Conservation (phyloP, 2,888 invertebrate species). For the Seira sanloemensis region DNA sequence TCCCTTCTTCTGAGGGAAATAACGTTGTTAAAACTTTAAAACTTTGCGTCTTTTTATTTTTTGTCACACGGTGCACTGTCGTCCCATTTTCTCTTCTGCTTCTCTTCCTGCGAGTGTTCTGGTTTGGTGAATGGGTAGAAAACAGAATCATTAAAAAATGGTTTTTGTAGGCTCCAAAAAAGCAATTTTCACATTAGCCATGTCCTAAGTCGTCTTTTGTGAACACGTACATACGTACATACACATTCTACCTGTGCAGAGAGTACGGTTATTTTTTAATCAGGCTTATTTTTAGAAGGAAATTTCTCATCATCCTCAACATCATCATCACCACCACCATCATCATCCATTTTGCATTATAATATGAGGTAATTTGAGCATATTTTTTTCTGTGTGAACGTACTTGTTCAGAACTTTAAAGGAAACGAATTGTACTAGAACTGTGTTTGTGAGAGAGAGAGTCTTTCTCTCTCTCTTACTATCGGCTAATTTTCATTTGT, state of each 20-base stretch:
- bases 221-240: not conserved
- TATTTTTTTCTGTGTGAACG: no score
- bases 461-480: no score
- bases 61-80: conserved; percentile 62
- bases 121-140: conserved; percentile 51
- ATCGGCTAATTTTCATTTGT: conserved; percentile 35
- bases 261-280: conserved; percentile 50
- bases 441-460: no score
- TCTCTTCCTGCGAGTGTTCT: conserved; percentile 51
- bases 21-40: conserved; percentile 10
- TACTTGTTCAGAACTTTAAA: no score
- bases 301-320: conserved; percentile 2
- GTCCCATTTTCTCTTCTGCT: not conserved
- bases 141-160: conserved; percentile 50
- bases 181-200: conserved; percentile 73
- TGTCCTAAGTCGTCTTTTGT: conserved; percentile 52
- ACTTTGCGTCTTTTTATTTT: conserved; percentile 28
- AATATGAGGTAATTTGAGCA: not conserved
- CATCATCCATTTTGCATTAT: not conserved
- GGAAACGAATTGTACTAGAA: not conserved
- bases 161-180: conserved; percentile 67
- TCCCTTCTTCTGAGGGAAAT: conserved; percentile 4
- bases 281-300: conserved; percentile 55
- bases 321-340: not conserved
- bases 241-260: no score